phyloP scores from a whole-genome alignment of 2,888 invertebrate genomes.

The Homarus gammarus region DNA sequence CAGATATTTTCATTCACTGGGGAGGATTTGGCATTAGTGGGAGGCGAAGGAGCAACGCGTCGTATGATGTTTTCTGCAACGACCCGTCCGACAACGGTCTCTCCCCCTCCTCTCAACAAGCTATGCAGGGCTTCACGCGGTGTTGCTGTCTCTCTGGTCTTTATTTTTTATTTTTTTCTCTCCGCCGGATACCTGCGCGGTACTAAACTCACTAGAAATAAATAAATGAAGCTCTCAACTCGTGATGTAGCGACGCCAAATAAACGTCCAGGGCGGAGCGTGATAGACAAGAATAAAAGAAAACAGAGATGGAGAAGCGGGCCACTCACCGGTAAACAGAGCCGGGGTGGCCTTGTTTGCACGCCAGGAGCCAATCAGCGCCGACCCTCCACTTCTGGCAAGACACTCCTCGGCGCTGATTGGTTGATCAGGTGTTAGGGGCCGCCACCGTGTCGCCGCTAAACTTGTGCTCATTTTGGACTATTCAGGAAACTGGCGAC shows the following conservation, averaged over 20 bases:
- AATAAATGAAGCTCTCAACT: background rate
- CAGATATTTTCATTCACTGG: background rate
- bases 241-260: background rate
- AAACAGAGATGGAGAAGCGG: background rate
- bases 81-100: background rate
- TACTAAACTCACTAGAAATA: background rate
- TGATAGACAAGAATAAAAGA: background rate
- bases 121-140: constrained; percentile 33
- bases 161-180: background rate
- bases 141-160: background rate
- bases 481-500: background rate
- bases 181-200: background rate
- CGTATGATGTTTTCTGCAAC: constrained; percentile 12
- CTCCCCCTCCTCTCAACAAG: constrained; percentile 21
- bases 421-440: constrained; percentile 43
- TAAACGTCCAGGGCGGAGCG: background rate
- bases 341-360: constrained; percentile 38
- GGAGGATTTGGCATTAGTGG: background rate
- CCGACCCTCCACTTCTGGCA: constrained; percentile 12
- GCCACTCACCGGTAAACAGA: constrained; percentile 28
- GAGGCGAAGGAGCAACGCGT: background rate
- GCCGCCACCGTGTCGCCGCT: constrained; percentile 26
- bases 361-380: constrained; percentile 44
- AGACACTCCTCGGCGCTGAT: constrained; percentile 24
- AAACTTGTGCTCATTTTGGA: background rate